Evolutionary conservation across 2,797 vertebrate species (phyloP).

Genomic region (Rhinella marina): DNA sequence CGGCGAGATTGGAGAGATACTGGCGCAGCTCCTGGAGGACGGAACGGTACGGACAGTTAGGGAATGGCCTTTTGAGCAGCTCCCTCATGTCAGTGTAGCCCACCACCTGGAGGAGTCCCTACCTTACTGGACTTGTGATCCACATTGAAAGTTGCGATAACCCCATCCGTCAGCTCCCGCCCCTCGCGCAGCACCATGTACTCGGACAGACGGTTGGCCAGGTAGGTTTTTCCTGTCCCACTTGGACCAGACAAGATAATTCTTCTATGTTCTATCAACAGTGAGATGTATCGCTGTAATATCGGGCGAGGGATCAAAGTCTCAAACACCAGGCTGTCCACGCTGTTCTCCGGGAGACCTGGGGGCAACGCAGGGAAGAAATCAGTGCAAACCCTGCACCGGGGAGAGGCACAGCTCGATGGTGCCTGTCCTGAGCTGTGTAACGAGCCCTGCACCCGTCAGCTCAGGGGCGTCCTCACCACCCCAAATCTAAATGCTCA

Average conservation of each 20-base stretch:
- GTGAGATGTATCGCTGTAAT: constrained; percentile 91
- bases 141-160: constrained; percentile 92
- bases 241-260: constrained; percentile 96
- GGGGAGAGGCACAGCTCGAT: not conserved
- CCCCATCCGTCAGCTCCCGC: constrained; percentile 78
- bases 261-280: constrained; percentile 89
- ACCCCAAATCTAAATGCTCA: not conserved
- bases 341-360: constrained; percentile 84
- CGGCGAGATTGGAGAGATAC: constrained; percentile 91
- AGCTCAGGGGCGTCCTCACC: no score
- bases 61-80: not conserved
- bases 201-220: constrained; percentile 89
- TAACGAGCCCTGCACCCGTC: no score
- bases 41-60: not conserved
- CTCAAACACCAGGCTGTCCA: constrained; percentile 92
- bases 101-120: not conserved
- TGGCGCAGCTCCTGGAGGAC: constrained; percentile 87
- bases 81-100: no score
- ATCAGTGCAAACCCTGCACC: not conserved
- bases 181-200: constrained; percentile 87
- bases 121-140: constrained; percentile 99
- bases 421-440: no score
- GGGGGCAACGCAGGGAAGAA: constrained; percentile 8
- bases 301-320: constrained; percentile 93
- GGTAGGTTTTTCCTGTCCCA: constrained; percentile 92